Evolutionary conservation across 2,888 invertebrate genomes (phyloP).

Genomic region (Chalcosyrphus nemorum): DNA sequence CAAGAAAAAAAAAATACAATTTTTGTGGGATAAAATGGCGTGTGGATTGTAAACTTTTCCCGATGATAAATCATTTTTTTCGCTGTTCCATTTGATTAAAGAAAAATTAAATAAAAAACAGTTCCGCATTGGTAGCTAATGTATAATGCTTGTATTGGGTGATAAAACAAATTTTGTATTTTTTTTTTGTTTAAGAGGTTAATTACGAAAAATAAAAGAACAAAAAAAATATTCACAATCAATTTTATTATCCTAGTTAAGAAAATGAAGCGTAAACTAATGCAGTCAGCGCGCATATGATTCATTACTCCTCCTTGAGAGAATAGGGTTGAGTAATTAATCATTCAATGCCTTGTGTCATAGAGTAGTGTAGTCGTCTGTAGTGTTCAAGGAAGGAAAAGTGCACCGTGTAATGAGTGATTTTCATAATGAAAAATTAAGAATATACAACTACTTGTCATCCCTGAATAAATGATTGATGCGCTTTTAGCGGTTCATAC

Average conservation of each 20-base stretch:
- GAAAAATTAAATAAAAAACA: constrained; percentile 21
- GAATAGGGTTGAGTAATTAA: constrained; percentile 64
- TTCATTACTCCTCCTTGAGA: constrained; percentile 61
- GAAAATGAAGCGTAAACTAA: constrained; percentile 45
- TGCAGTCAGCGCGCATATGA: constrained; percentile 57
- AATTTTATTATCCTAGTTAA: constrained; percentile 13
- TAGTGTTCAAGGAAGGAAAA: constrained; percentile 64
- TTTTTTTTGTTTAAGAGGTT: constrained; percentile 16
- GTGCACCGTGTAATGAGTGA: constrained; percentile 72
- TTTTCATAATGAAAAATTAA: constrained; percentile 72
- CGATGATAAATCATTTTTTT: constrained; percentile 53
- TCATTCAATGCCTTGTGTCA: constrained; percentile 59
- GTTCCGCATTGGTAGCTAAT: constrained; percentile 49
- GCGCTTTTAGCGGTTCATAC: constrained; percentile 38
- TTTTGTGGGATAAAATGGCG: constrained; percentile 32
- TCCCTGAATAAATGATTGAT: constrained; percentile 70
- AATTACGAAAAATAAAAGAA: constrained; percentile 32
- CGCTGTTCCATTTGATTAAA: constrained; percentile 33
- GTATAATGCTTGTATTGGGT: constrained; percentile 32
- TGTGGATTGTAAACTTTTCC: constrained; percentile 51
- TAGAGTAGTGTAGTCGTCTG: too few species aligned
- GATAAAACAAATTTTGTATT: constrained; percentile 11
- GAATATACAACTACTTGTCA: constrained; percentile 72
- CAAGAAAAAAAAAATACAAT: constrained; percentile 6
- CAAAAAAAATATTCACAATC: constrained; percentile 33